Conservation (phyloP, 2,113 vertebrate species). For the Brachypodius melanocephalos region DNA sequence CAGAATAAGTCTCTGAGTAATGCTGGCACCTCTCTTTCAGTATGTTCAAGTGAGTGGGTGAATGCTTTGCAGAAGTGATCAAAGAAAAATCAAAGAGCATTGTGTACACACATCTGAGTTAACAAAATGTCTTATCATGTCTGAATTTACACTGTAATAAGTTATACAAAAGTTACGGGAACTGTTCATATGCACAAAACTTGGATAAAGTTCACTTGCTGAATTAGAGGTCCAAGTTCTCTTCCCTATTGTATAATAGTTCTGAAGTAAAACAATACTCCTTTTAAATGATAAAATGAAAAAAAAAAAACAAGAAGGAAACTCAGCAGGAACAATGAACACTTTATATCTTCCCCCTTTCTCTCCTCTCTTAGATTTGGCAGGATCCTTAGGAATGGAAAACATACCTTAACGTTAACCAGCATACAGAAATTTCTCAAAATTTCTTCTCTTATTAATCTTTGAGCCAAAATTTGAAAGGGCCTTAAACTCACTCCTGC, state of each 20-base stretch:
- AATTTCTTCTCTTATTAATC: not conserved
- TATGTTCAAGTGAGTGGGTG: not conserved
- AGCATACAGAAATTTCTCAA: not conserved
- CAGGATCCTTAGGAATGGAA: conserved; percentile 30
- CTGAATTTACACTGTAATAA: not conserved
- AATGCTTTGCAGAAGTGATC: not conserved
- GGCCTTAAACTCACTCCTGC: not conserved
- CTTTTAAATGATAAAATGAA: conserved; percentile 2
- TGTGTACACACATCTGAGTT: not conserved
- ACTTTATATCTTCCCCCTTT: not conserved
- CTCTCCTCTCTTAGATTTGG: not conserved
- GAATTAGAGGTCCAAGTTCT: not conserved
- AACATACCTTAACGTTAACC: conserved; percentile 2
- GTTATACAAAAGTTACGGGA: not conserved
- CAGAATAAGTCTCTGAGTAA: not conserved
- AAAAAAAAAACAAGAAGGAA: not conserved
- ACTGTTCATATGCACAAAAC: not conserved
- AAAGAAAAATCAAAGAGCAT: not conserved
- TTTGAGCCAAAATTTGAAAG: not conserved
- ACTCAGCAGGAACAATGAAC: conserved; percentile 24
- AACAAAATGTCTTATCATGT: not conserved
- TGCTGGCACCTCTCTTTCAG: not conserved
- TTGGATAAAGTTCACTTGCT: not conserved
- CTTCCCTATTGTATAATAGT: not conserved
- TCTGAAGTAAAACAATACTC: conserved; percentile 19